A percentile compares a stretch with the other conserved stretches of the same genome.
phyloP scores from a whole-genome alignment of 1,140 invertebrate species.

The Thaumatotibia leucotreta region DNA sequence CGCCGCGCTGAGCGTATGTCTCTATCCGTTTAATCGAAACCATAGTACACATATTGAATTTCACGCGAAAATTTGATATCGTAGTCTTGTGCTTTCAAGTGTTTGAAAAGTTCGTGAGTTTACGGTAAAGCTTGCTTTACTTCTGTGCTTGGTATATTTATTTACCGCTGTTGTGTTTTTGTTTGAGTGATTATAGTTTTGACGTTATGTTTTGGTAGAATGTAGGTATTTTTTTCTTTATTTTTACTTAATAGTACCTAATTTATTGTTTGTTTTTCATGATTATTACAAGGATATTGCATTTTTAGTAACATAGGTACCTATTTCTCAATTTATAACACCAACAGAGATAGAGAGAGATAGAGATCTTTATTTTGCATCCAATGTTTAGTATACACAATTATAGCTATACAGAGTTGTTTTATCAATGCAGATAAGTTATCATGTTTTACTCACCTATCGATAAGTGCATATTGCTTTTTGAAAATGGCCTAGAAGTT shows the following conservation, averaged over 20 bases:
- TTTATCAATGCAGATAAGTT: constrained; percentile 69
- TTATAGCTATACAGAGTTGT: too few relatives aligned
- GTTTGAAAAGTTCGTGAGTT: constrained; percentile 53
- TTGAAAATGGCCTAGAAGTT: constrained; percentile 3
- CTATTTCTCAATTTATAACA: constrained; percentile 45
- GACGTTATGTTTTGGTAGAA: constrained; percentile 52
- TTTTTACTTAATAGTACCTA: constrained; percentile 26
- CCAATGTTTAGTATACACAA: too few relatives aligned
- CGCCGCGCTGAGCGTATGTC: constrained; percentile 39
- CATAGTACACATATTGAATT: constrained; percentile 70
- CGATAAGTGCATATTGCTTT: constrained; percentile 25
- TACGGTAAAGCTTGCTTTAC: constrained; percentile 55
- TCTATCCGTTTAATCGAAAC: constrained; percentile 26
- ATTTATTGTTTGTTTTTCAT: constrained; percentile 25
- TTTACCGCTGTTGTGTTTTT: constrained; percentile 50
- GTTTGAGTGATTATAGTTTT: constrained; percentile 53
- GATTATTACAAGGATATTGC: neutral
- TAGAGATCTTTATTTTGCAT: too few relatives aligned
- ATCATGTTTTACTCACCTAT: constrained; percentile 43
- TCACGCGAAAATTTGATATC: constrained; percentile 73
- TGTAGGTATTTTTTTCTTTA: constrained; percentile 40
- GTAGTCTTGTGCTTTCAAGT: constrained; percentile 62
- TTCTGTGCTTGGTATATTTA: constrained; percentile 50
- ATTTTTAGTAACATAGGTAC: constrained; percentile 29
- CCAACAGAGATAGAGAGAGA: too few relatives aligned